Conservation (phyloP, 2,113 vertebrate genomes). For the Callaeas wilsoni region DNA sequence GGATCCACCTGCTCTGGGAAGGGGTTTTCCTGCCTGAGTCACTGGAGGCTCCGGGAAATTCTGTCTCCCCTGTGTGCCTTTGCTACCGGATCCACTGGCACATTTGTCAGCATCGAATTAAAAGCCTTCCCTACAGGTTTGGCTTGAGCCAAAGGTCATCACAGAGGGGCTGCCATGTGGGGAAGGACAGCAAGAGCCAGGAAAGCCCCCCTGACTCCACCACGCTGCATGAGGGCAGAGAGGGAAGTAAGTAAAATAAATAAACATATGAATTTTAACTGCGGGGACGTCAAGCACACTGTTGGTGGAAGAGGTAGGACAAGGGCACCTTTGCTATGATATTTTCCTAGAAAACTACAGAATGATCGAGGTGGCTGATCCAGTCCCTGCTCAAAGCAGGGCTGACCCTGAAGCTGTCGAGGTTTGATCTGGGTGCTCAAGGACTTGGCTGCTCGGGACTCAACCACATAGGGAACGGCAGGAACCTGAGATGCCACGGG, state of each 20-base stretch:
- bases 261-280: background rate
- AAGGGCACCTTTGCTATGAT: background rate
- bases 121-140: background rate
- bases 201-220: background rate
- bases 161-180: background rate
- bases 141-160: background rate
- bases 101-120: background rate
- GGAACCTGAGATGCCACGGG: accelerated
- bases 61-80: background rate
- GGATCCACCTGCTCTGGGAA: background rate
- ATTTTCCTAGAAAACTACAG: background rate
- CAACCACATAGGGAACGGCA: accelerated
- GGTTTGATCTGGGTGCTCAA: background rate
- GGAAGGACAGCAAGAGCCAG: background rate
- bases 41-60: background rate
- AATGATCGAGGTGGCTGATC: background rate
- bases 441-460: background rate
- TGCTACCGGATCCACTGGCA: accelerated
- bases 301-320: background rate
- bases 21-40: background rate
- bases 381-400: background rate
- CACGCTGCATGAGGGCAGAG: accelerated
- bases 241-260: background rate
- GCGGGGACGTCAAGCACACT: background rate
- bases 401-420: accelerated